Evolutionary conservation across 2,888 invertebrate species (phyloP).

Genomic region (Lepidochrysops patricia): DNA sequence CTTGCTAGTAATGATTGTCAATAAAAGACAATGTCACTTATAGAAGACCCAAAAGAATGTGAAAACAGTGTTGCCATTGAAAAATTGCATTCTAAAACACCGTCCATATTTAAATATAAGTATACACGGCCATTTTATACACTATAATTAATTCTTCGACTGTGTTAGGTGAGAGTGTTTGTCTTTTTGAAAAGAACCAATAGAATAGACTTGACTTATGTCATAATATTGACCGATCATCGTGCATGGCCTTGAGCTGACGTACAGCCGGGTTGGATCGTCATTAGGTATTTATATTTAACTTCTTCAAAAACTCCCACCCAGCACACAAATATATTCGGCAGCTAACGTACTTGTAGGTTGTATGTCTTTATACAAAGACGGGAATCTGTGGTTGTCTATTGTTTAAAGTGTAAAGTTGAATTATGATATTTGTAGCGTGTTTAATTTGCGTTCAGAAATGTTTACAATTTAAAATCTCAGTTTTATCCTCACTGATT

Average conservation of each 20-base stretch:
- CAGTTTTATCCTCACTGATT: background rate
- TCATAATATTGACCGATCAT: no score
- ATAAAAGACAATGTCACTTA: background rate
- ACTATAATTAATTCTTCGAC: background rate
- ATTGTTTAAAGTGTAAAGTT: background rate
- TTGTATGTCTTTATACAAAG: conserved; percentile 3
- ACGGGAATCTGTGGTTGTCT: background rate
- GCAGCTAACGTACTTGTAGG: background rate
- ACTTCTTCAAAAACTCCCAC: no score
- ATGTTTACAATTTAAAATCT: background rate
- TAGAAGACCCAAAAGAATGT: background rate
- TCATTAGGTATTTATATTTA: no score
- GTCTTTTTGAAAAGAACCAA: no score
- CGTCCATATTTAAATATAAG: conserved; percentile 9
- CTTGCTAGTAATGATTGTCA: background rate
- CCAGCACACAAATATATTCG: background rate
- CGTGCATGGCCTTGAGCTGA: no score
- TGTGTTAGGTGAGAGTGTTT: background rate
- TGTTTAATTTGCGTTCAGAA: background rate
- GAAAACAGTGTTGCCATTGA: background rate
- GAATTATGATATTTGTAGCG: background rate
- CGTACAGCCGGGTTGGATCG: no score
- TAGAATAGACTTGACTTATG: no score
- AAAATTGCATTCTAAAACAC: background rate
- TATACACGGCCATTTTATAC: background rate